Evolutionary conservation across 2,797 vertebrate species (phyloP), one percentile per base, ranked within the genome.

Genomic region (Bryconaethiops microstoma): DNA sequence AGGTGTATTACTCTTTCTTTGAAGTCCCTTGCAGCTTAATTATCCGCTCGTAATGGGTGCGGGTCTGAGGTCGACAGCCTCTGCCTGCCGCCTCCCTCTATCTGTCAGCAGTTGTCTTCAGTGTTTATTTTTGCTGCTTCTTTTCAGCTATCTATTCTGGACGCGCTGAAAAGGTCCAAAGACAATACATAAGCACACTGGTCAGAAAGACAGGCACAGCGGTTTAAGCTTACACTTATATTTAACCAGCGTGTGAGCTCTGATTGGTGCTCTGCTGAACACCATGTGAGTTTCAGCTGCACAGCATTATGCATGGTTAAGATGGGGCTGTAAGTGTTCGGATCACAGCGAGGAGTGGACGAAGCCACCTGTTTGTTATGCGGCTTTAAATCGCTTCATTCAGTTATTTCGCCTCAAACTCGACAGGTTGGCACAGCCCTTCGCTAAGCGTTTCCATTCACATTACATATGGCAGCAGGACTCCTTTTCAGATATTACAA

Each of bases 81-180:
- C 94, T 94, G 90, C 91, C 87, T 90, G 93, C 94, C 94, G 92
- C 92, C 92, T 96, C 94, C 93, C 92, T 81, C 72, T 69, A 85
- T 88, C 94, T 93, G 94, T 95, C 96, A 96, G 95, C 96, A 97
- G 96, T 95, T 96, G 95, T 95, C 94, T 92, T 88, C 90, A 86
- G 92, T 88, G 84, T 95, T 96, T 96, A 96, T 96, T 96, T 96
- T 93, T 95, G 95, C 94, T 92, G 91, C 92, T 92, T 92, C 95
- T 94, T 92, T 94, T 93, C 85, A 90, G 92, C 90, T 88, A 90
- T 94, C 92, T 94, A 92, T 95, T 95, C 93, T 88, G 89, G 92
- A 92, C 90, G 63, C 12, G 83, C 84, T 80, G 42, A 79, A 86
- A 84, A 79, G 81, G 86, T 88, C 83, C 85, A 77, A 87, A 93